Conservation (phyloP, 2,888 invertebrate genomes). For the Caenorhabditis sp. region DNA sequence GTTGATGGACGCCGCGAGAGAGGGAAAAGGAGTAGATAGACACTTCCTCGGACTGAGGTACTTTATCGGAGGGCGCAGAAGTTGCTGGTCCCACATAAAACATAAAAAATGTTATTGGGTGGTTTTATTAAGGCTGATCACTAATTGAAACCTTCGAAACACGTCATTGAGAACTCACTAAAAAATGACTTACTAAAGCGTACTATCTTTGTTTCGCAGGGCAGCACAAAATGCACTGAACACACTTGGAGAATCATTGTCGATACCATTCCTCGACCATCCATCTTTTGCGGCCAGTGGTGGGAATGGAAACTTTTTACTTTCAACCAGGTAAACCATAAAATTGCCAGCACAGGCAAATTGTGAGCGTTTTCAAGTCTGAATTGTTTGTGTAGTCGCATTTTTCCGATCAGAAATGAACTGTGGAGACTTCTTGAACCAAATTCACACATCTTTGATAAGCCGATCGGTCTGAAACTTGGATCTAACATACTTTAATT, state of each 20-base stretch:
- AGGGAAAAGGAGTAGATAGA: conserved; percentile 60
- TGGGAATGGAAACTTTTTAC: conserved; percentile 57
- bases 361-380: too few species aligned
- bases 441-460: too few species aligned
- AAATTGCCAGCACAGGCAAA: too few species aligned
- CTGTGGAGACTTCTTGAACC: too few species aligned
- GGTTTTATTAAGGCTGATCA: not conserved
- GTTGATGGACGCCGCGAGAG: conserved; percentile 56
- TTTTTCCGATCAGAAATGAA: too few species aligned
- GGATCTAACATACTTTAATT: too few species aligned
- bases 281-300: conserved; percentile 37
- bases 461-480: too few species aligned
- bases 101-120: conserved; percentile 21
- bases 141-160: too few species aligned
- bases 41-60: conserved; percentile 61
- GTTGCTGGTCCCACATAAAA: conserved; percentile 3
- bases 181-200: too few species aligned
- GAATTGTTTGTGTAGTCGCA: too few species aligned
- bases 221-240: conserved; percentile 16
- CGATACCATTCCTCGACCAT: conserved; percentile 41
- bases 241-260: not conserved
- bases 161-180: too few species aligned
- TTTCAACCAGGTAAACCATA: conserved; percentile 66
- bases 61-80: conserved; percentile 31
- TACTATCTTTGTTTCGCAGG: too few species aligned